Evolutionary conservation across 2,888 invertebrate species (phyloP).

Genomic region (Tetropium fuscum): DNA sequence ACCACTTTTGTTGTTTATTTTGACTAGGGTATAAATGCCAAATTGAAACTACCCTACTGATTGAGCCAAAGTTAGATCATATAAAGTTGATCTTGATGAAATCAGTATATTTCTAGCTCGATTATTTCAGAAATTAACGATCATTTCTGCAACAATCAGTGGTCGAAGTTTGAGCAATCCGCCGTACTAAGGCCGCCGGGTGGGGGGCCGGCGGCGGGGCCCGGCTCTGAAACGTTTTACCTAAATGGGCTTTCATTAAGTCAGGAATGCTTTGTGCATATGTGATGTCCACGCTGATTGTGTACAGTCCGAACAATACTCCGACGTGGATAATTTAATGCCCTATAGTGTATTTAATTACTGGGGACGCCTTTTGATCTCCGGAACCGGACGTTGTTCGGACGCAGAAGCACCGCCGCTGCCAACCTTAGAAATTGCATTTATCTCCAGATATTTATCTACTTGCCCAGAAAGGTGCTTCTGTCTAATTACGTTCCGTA

Average conservation of each 20-base stretch:
- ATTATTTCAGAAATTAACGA: no score
- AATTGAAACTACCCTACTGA: no score
- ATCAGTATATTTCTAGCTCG: no score
- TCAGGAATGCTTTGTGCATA: conserved; percentile 66
- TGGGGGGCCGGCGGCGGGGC: conserved; percentile 29
- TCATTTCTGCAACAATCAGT: not conserved
- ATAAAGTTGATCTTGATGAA: no score
- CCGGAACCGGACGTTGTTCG: conserved; percentile 59
- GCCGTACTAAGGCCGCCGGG: not conserved
- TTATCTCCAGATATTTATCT: conserved; percentile 49
- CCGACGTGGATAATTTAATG: conserved; percentile 61
- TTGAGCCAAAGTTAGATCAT: no score
- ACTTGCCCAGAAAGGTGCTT: conserved; percentile 40
- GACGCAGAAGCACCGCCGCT: conserved; percentile 52
- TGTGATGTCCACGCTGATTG: conserved; percentile 65
- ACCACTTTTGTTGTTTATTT: no score
- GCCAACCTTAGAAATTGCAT: conserved; percentile 57
- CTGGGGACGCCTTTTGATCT: conserved; percentile 62
- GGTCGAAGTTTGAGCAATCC: conserved; percentile 32
- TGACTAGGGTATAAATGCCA: no score
- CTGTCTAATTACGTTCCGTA: conserved; percentile 50
- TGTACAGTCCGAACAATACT: conserved; percentile 58
- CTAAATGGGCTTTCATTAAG: conserved; percentile 66
- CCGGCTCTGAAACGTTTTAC: conserved; percentile 62
- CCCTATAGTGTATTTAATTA: conserved; percentile 66